Base-by-base conservation (phyloP, 2,113 vertebrate species). In the Cavia aperea region DNA sequence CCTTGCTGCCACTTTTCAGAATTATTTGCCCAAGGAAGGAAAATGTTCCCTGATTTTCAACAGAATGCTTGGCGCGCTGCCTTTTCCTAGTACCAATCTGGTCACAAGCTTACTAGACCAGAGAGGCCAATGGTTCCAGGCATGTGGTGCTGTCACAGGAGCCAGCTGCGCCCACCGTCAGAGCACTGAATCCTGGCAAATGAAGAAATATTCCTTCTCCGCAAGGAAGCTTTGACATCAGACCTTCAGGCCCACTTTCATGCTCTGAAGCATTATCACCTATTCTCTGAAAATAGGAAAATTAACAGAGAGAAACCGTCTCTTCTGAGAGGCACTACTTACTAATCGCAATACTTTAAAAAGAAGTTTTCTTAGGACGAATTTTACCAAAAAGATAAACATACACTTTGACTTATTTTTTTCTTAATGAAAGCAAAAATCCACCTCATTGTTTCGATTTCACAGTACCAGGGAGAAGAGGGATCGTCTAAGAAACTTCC, bases 391-490 rank as follows among this genome's bases (percentile, higher is more conserved):
- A 93, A 14, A 36, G 83, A 84, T 56, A 77, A 3, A 86, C 6
- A 60, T 33, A 90, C 11, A 36, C 46, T 86, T 68, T 87, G 49
- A 90, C n/a, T 92, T 36, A 11, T 51, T 89, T 82, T 62, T 81
- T 89, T 78, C 29, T 91, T 49, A 86, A 26, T 86, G 29, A 90
- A 92, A 94, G 68, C 60, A 63, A 88, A 90, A 92, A 68, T 70
- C 49, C 54, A 94, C 43, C 7, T 63, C 68, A 56, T 9, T 43
- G 33, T 83, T 86, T 78, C 66, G 39, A 79, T 83, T 75, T 92
- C 49, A 87, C 75, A 91, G 51, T 58, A 82, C 51, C 36, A 81
- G 79, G 18, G 39, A 49, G 58, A 90, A 93, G 91, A 77, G 36
- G 51, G 46, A 56, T n/a, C 36, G 72, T 12, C 24, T 66, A 26